A percentile compares a stretch with the other conserved stretches of the same genome.
Conservation (phyloP, 2,888 invertebrate species). For the Phyllotreta striolata region DNA sequence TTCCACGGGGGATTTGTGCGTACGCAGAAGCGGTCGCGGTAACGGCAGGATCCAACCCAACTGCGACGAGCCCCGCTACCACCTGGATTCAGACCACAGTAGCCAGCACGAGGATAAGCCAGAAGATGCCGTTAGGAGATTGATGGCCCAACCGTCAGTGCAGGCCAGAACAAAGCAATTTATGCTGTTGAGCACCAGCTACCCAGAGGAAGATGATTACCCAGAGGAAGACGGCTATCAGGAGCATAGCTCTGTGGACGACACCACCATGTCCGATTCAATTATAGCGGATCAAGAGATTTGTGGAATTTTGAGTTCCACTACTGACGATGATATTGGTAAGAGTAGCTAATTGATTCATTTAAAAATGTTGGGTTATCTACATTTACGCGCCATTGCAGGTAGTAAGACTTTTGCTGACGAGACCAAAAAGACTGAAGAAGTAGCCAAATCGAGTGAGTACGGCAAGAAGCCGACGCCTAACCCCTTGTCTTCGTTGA, state of each 20-base stretch:
- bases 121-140: constrained; percentile 60
- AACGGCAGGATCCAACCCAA: constrained; percentile 52
- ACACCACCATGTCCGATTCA: constrained; percentile 63
- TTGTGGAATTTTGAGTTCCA: constrained; percentile 60
- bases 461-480: constrained; percentile 54
- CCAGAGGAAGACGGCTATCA: constrained; percentile 58
- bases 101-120: constrained; percentile 65
- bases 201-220: constrained; percentile 52
- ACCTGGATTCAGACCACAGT: constrained; percentile 64
- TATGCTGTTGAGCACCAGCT: constrained; percentile 55
- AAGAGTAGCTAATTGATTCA: constrained; percentile 25
- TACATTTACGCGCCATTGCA: constrained; percentile 19
- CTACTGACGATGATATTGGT: constrained; percentile 54
- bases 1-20: constrained; percentile 64
- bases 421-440: constrained; percentile 57
- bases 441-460: constrained; percentile 56
- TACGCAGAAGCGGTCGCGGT: constrained; percentile 55
- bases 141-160: constrained; percentile 59
- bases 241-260: constrained; percentile 62
- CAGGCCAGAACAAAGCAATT: constrained; percentile 56
- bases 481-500: constrained; percentile 59
- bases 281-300: constrained; percentile 64
- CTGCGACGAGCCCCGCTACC: constrained; percentile 61
- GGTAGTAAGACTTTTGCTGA: constrained; percentile 51
- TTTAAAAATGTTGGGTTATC: not conserved